Evolutionary conservation across 2,888 invertebrate species (phyloP).

Genomic region (Diaperis boleti): DNA sequence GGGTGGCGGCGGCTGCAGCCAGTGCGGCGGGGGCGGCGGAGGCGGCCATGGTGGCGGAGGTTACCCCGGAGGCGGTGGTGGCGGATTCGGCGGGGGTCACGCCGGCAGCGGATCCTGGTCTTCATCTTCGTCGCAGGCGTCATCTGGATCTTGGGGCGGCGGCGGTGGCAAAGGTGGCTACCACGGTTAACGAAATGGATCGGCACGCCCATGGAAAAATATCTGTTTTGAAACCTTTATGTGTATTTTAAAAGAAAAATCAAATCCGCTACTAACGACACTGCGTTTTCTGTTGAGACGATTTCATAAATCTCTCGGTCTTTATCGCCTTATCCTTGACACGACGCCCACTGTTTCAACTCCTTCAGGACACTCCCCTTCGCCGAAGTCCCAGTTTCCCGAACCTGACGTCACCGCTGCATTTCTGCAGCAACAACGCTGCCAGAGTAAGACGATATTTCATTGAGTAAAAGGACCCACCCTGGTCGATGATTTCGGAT

Average conservation of each 20-base stretch:
- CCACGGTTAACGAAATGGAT: constrained; percentile 9
- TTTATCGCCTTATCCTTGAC: no score
- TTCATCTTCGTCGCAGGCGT: constrained; percentile 13
- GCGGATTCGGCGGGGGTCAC: constrained; percentile 19
- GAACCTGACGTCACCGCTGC: constrained; percentile 31
- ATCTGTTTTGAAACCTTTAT: no score
- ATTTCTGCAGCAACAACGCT: constrained; percentile 20
- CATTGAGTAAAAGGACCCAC: constrained; percentile 39
- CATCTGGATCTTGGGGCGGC: constrained; percentile 11
- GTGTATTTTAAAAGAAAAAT: no score
- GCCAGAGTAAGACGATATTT: constrained; percentile 34
- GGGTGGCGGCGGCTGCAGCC: constrained; percentile 17
- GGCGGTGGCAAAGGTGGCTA: constrained; percentile 22
- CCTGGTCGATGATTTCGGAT: constrained; percentile 38
- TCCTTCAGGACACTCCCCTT: neutral
- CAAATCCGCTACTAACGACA: no score
- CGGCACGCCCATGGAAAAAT: no score
- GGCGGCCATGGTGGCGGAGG: constrained; percentile 20
- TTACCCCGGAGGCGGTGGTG: constrained; percentile 12
- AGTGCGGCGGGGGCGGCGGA: constrained; percentile 21
- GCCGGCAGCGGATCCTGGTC: constrained; percentile 22
- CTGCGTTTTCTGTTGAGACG: no score
- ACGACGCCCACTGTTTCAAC: no score
- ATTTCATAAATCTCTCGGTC: no score
- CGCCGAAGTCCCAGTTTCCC: neutral